Percentiles rank a stretch among this genome's conserved stretches.
Evolutionary conservation across 1,140 invertebrate genomes (phyloP).

Genomic region (silkworm (Bombyx mori)): DNA sequence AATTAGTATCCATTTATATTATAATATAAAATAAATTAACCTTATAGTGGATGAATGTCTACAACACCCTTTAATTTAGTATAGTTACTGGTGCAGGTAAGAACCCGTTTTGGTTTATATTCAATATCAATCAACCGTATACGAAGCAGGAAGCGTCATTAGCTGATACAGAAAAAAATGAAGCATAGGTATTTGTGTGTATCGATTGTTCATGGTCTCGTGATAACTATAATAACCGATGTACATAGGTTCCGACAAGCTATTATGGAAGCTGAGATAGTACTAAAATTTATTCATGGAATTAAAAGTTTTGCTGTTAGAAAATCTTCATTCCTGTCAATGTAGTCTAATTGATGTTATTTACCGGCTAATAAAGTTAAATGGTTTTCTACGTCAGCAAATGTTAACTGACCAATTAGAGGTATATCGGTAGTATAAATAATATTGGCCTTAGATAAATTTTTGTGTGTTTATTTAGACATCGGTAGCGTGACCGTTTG

Average conservation of each 20-base stretch:
- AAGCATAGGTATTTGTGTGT: constrained; percentile 7
- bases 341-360: too few species aligned
- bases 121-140: constrained; percentile 17
- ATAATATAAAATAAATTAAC: too few species aligned
- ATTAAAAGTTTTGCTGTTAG: background rate
- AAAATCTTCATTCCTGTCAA: too few species aligned
- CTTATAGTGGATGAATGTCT: too few species aligned
- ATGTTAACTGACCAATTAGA: too few species aligned
- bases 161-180: constrained; percentile 9
- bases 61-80: constrained; percentile 7
- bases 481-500: constrained; percentile 23
- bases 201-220: constrained; percentile 12
- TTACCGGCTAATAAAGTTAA: too few species aligned
- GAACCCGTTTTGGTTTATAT: constrained; percentile 15
- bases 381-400: too few species aligned
- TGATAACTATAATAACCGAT: constrained; percentile 7
- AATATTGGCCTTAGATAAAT: constrained; percentile 8
- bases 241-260: background rate
- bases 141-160: constrained; percentile 13
- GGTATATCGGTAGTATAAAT: too few species aligned
- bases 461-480: constrained; percentile 15
- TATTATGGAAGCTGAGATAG: constrained; percentile 8
- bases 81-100: constrained; percentile 10
- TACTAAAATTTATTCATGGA: constrained; percentile 8
- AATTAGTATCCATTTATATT: background rate